Evolutionary conservation across 2,797 vertebrate species (phyloP), one percentile per base, ranked within the genome.

Genomic region (Balearica regulorum): DNA sequence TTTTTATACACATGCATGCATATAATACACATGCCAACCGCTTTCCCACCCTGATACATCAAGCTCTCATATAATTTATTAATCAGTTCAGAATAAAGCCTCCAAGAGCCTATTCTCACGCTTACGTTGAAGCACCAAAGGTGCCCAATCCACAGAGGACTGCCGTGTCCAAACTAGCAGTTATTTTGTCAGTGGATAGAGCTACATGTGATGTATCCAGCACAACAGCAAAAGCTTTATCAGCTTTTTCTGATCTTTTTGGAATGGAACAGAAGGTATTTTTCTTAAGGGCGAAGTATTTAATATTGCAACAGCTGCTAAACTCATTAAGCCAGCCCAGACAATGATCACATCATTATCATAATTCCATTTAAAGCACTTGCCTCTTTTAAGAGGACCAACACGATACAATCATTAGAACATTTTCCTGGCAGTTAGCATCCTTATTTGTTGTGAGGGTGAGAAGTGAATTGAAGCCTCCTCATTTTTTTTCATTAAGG

Each of bases 281-380:
- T 93, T 92, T 77, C 87, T 90, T 55, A 91, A 96, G 85, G 95
- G 84, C 65, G 33, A 78, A 88, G 62, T 87, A 72, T 82, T 94
- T 94, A 94, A 89, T 87, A 61, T 39, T 71, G 51, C 71, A 94
- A 70, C 83, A 81, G 85, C 80, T 1, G 11, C 85, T 81, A 60
- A 93, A 91, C 76, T 93, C 89, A 91, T 96, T 96, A 93, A 93
- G 70, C 9, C 60, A 83, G 61, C 76, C 65, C 84, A 94, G 94
- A 81, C 85, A 93, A 81, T 65, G 72, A 97, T 88, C 89, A 76
- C 91, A 95, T 71, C 93, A 81, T 95, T 93, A 96, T 15, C 82
- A 88, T 94, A 93, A 95, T 81, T 94, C 84, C 84, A 84, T 83
- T 92, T 80, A 80, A 86, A 96, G 29, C 82, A 75, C 80, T 94